phyloP scores from a whole-genome alignment of 1,140 invertebrate species.

The Drosophila arizonae region DNA sequence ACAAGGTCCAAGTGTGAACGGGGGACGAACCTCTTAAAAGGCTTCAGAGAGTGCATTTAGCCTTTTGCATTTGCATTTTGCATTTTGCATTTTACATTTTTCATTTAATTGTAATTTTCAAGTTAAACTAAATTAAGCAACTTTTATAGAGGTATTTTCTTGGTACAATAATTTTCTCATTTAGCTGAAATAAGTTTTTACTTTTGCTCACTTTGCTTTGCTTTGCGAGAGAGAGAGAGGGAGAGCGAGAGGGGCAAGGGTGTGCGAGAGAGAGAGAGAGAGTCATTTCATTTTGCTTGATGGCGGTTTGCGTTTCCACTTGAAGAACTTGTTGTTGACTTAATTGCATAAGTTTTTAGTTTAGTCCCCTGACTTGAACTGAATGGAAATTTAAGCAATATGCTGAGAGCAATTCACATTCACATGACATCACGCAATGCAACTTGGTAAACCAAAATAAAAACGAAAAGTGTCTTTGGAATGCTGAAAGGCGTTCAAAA shows the following conservation, averaged over 20 bases:
- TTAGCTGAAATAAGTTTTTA: conserved; percentile 39
- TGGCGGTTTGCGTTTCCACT: conserved; percentile 50
- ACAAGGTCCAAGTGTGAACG: conserved; percentile 16
- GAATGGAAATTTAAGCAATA: conserved; percentile 38
- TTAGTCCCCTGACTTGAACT: conserved; percentile 25
- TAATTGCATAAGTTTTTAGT: conserved; percentile 55
- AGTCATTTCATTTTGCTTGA: conserved; percentile 33
- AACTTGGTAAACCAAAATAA: neutral
- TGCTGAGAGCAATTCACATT: conserved; percentile 38
- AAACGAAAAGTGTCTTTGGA: too few relatives aligned
- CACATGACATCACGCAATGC: neutral
- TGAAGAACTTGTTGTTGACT: conserved; percentile 41
- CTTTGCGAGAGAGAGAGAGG: neutral
- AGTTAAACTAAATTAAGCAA: conserved; percentile 33
- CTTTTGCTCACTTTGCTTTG: conserved; percentile 27
- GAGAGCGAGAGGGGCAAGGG: too few relatives aligned
- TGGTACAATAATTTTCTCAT: conserved; percentile 48
- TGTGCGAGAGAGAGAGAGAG: neutral
- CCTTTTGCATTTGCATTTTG: conserved; percentile 8
- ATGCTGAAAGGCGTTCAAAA: neutral
- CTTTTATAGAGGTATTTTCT: conserved; percentile 19
- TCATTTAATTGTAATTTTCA: conserved; percentile 52
- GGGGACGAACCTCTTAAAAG: conserved; percentile 29
- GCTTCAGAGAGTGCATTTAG: conserved; percentile 40
- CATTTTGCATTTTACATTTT: conserved; percentile 2